A percentile compares a stretch with the other conserved stretches of the same genome.
Conservation (phyloP, 2,113 vertebrate species). For the Alligator sinensis region DNA sequence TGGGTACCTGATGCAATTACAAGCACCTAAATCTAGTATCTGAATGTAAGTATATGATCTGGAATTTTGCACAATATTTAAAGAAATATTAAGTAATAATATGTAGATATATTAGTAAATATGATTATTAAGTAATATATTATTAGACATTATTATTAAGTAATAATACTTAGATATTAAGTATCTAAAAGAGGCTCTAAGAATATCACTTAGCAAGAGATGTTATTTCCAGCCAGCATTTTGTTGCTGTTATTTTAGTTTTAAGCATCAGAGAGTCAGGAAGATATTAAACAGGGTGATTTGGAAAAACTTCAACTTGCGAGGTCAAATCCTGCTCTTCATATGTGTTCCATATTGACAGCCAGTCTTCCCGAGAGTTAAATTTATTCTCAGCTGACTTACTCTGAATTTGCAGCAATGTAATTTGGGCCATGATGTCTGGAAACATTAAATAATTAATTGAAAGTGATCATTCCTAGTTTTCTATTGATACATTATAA, state of each 20-base stretch:
- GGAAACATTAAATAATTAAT: slow-evolving; percentile 1
- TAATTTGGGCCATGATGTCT: background rate
- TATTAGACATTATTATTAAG: too few species aligned
- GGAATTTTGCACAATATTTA: background rate
- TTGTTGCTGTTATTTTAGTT: background rate
- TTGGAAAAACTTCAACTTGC: background rate
- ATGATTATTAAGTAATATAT: too few species aligned
- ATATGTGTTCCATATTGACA: background rate
- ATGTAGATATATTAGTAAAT: too few species aligned
- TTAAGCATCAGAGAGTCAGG: background rate
- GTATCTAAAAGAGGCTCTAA: background rate
- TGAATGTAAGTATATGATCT: background rate
- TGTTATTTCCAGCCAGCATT: background rate
- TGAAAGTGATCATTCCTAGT: background rate
- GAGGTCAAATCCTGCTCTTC: background rate
- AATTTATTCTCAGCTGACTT: background rate
- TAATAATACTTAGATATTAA: background rate
- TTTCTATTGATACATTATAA: background rate
- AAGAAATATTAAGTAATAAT: background rate
- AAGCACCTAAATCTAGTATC: background rate
- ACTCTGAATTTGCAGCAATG: background rate
- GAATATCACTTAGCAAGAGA: background rate
- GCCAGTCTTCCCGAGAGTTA: background rate
- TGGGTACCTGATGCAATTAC: background rate
- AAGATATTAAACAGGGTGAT: background rate